Base-by-base conservation (phyloP, 1,140 invertebrate species). In the Vollenhovia emeryi region DNA sequence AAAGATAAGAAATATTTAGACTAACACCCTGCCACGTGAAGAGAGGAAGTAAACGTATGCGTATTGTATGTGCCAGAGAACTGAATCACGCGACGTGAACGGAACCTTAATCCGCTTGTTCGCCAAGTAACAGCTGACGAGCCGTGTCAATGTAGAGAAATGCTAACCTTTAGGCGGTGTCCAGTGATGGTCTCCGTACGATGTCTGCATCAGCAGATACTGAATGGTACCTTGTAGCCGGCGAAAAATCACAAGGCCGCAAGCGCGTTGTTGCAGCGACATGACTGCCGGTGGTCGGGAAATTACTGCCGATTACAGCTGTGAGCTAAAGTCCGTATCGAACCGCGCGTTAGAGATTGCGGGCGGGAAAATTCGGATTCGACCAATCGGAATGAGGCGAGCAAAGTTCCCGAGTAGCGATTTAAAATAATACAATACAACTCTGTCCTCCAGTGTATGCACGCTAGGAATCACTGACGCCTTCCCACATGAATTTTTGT, bases 101-200 rank as follows among this genome's bases (percentile, higher is more conserved):
- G 30, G 11, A 24, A 21, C n/a, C 1, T 50, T 69, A 48, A 69
- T 50, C 27, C 2, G 2, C 15, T n/a, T 30, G 15, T 21, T 52
- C 48, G 18, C 6, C 21, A 71, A 50, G 9, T 50, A n/a, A n/a
- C 4, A 18, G n/a, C 21, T 30, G 18, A 7, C 13, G 15, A 40
- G 33, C 3, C 9, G 3, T 33, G 60, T 21, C 18, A 7, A 66
- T 66, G 11, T 76, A 57, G 3, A 5, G 2, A 68, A 57, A 13
- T 86, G 50, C 50, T 76, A 93, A 96, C 97, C 97, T 96, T 98
- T 98, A 60, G 97, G 97, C 0, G 97, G 96, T 55, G 97, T 97
- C 97, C 97, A 98, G 90, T 98, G 97, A 92, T 96, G 95, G 86
- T 96, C 88, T 0, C 96, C 97, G 93, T 98, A 97, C 0, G 97